These are phyloP conservation scores for Coleophora deauratella DNA, from an alignment of 2,888 invertebrate species.

Conservation along the genomic window DNA sequence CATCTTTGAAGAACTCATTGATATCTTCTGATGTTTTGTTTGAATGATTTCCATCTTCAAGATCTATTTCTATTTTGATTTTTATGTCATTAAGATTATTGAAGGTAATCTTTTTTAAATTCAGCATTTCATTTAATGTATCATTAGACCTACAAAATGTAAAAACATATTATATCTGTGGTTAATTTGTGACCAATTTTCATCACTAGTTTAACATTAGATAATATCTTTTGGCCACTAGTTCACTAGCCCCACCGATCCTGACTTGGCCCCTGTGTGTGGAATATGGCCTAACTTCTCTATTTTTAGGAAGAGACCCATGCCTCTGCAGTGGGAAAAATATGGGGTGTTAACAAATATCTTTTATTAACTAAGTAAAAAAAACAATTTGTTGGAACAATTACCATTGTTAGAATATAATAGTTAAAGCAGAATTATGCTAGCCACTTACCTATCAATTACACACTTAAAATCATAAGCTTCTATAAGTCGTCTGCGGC, in stretches of 20 bases:
- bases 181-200: background rate
- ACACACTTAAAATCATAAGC: constrained; percentile 39
- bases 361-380: too few relatives aligned
- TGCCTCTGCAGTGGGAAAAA: too few relatives aligned
- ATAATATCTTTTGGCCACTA: too few relatives aligned
- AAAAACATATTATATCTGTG: background rate
- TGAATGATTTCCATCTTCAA: constrained; percentile 15
- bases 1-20: constrained; percentile 1
- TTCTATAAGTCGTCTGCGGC: constrained; percentile 41
- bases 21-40: constrained; percentile 13
- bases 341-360: too few relatives aligned
- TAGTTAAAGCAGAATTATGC: too few relatives aligned
- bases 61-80: constrained; percentile 19
- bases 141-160: constrained; percentile 31
- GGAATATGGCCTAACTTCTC: too few relatives aligned
- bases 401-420: too few relatives aligned
- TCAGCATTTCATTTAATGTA: constrained; percentile 23
- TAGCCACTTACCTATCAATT: constrained; percentile 32
- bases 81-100: constrained; percentile 37
- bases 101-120: constrained; percentile 31
- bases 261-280: too few relatives aligned
- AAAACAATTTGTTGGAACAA: too few relatives aligned
- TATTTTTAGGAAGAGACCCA: too few relatives aligned
- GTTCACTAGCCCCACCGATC: too few relatives aligned
- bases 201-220: too few relatives aligned